A percentile compares a stretch with the other conserved stretches of the same genome.
These are phyloP conservation scores for Maniola jurtina DNA, from an alignment of 1,140 invertebrate species.

Conservation along the genomic window DNA sequence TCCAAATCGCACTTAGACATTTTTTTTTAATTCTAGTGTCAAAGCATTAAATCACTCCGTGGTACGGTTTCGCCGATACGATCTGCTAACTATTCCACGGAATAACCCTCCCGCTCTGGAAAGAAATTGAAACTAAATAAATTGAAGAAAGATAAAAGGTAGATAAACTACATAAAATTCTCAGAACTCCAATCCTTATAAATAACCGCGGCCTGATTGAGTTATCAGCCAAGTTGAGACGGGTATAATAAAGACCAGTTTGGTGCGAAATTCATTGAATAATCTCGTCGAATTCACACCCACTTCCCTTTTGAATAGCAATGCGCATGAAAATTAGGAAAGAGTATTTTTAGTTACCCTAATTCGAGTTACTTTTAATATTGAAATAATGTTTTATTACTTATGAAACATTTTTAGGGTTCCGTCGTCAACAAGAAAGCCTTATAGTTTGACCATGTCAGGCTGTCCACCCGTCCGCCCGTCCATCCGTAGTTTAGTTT, in stretches of 20 bases:
- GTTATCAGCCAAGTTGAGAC: conserved; percentile 9
- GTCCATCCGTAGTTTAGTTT: no score
- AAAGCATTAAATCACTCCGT: no score
- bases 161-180: conserved; percentile 1
- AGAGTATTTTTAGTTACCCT: background rate
- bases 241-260: conserved; percentile 1
- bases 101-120: background rate
- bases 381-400: background rate
- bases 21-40: no score
- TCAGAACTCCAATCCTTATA: conserved; percentile 2
- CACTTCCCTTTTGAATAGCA: background rate
- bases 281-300: conserved; percentile 9
- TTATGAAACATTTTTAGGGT: no score
- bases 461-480: no score
- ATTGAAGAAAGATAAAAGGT: conserved; percentile 2
- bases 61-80: background rate
- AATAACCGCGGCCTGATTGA: conserved; percentile 1
- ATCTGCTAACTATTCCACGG: background rate
- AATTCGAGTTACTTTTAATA: background rate
- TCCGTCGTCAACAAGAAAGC: no score
- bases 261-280: conserved; percentile 6
- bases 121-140: conserved; percentile 1
- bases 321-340: background rate
- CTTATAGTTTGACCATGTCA: no score
- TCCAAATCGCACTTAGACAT: no score